phyloP scores from a whole-genome alignment of 2,113 vertebrate genomes.

The Laticauda colubrina region DNA sequence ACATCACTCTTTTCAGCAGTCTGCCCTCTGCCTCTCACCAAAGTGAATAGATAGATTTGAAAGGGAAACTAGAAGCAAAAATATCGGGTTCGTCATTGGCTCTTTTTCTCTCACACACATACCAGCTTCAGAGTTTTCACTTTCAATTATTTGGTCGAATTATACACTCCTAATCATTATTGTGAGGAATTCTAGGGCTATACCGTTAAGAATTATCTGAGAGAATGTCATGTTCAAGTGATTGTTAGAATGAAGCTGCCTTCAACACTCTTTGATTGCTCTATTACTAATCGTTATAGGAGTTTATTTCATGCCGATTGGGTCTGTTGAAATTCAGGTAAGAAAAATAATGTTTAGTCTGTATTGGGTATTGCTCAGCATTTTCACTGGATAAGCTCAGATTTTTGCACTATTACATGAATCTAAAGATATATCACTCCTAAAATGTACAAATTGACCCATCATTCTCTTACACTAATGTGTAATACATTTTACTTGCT shows the following conservation, averaged over 20 bases:
- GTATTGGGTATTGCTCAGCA: not conserved
- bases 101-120: rapidly evolving
- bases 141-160: not conserved
- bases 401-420: not conserved
- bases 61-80: not conserved
- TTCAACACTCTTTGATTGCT: not conserved
- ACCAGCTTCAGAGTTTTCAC: not conserved
- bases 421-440: not conserved
- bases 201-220: not conserved
- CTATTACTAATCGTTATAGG: not conserved
- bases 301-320: not conserved
- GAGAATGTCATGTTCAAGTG: not conserved
- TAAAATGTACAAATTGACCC: not conserved
- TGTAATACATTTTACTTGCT: not conserved
- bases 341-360: not conserved
- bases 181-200: not conserved
- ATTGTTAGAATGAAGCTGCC: not conserved
- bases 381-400: not conserved
- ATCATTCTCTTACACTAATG: not conserved
- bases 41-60: not conserved
- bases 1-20: not conserved
- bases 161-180: not conserved
- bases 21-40: not conserved
- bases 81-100: not conserved
- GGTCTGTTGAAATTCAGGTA: not conserved